Base-by-base conservation (phyloP, 2,113 vertebrate genomes). In the Amphiprion percula region DNA sequence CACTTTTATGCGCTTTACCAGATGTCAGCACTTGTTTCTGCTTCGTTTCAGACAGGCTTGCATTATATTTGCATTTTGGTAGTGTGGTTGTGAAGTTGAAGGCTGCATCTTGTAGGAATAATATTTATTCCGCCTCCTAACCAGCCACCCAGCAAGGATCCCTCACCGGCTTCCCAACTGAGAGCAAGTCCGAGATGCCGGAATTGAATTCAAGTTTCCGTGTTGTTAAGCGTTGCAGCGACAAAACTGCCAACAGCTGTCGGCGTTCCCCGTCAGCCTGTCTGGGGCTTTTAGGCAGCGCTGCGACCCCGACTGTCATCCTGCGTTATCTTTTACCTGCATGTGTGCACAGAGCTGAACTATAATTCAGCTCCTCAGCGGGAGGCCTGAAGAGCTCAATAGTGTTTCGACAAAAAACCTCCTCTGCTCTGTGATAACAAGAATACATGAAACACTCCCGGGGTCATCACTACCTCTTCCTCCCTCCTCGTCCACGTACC, bases 291-390 rank as follows among this genome's bases (percentile, higher is more conserved):
- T 71, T 37, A 37, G 60, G 28, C 17, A 37, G 46, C 24, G 46
- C 61, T 1, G 17, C 21, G 50, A 86, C 70, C 62, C 63, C 12
- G 41, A 69, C 55, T 70, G 74, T 75, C 78, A 46, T 5, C 73
- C 2, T 10, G 5, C 21, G 62, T 84, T 72, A 86, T 85, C 75
- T 81, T 74, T 64, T 37, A 68, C 81, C 68, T 52, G 55, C 79
- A 70, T 2, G 10, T 52, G 39, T 58, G 39, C 10, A 7, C 63
- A 30, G n/a, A 76, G 77, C 59, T 59, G 74, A 83, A 69, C 79
- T 55, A 24, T 66, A 64, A 80, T 63, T 84, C 82, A 74, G 49
- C 64, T 78, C 21, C 65, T 3, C 55, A 28, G 66, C 68, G 70
- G 77, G 73, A 62, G 56, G 47, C 73, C 21, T 17, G 9, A 49